These are phyloP conservation scores for Eupsilia transversa DNA, from an alignment of 2,888 invertebrate genomes.

Conservation along the genomic window DNA sequence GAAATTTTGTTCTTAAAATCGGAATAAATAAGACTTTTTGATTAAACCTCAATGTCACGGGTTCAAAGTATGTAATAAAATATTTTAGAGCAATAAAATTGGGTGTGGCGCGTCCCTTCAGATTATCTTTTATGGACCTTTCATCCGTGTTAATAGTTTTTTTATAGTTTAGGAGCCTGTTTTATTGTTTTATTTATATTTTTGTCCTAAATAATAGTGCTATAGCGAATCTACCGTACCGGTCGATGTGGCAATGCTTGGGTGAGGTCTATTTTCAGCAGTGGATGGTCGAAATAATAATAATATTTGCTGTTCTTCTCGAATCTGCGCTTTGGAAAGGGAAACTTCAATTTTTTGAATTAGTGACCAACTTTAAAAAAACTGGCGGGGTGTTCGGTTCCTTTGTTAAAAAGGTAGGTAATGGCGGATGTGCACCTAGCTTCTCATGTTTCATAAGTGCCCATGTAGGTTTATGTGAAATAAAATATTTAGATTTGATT, in stretches of 20 bases:
- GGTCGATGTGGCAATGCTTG: neutral
- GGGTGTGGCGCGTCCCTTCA: conserved; percentile 20
- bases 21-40: neutral
- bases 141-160: conserved; percentile 30
- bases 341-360: neutral
- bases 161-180: conserved; percentile 18
- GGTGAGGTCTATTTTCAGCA: neutral
- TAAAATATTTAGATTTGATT: too few species aligned
- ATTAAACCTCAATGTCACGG: conserved; percentile 19
- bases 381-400: too few species aligned
- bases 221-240: neutral
- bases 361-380: neutral
- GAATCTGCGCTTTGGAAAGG: neutral
- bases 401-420: too few species aligned
- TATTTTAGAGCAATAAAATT: conserved; percentile 37
- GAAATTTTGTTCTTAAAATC: too few species aligned
- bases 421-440: too few species aligned
- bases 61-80: conserved; percentile 27
- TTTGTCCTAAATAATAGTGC: conserved; percentile 9
- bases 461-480: too few species aligned
- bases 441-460: too few species aligned
- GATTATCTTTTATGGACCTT: conserved; percentile 30
- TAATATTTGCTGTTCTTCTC: neutral
- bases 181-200: conserved; percentile 20
- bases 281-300: neutral